Evolutionary conservation across 2,113 vertebrate species (phyloP), one percentile per base, ranked within the genome.

Genomic region (Ophthalmolycus amberensis): DNA sequence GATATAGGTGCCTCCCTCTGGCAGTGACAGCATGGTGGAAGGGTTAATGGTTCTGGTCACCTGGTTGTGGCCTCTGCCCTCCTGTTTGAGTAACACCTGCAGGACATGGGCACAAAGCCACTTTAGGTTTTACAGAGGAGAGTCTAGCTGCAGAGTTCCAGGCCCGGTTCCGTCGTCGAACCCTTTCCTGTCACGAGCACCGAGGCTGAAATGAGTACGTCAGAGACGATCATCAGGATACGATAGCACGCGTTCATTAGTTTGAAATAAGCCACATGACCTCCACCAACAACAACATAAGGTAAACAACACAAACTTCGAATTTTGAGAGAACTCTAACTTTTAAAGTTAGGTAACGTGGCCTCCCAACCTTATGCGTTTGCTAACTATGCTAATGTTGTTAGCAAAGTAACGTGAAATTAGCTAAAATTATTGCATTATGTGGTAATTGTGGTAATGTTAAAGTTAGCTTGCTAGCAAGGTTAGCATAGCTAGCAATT

Each of bases 21-120:
- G 96, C 69, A 99, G 96, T 10, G 96, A 95, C 0, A 99, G 93
- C 73, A 96, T 92, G 0, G 97, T 97, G 69, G 97, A 97, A 0
- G 97, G 96, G 93, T 97, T 97, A 82, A 97, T 96, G 75, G 97
- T 99, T 93, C 97, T 95, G 78, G 97, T 97, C 83, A 99, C 96
- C 93, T 98, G 96, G 89, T 94, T 96, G 83, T 96, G 95, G 82
- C 96, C 96, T 67, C 97, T 95, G 4, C 98, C 97, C 86, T 99
- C 98, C 94, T 98, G 97, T 70, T 96, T 96, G 71, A 98, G 93
- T 77, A 98, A 93, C 38, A 99, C 97, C 98, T 99, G 77, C 14
- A 71, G 56, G 65, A 72, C 44, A 77, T 6, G 16, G 16, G 52
- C 52, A 77, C 9, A 72, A 0, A 59, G 1, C 10, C 50, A 67